Percentiles rank a stretch among this genome's conserved stretches.
phyloP scores from a whole-genome alignment of 2,888 invertebrate genomes.

The Ecliptopera silaceata region DNA sequence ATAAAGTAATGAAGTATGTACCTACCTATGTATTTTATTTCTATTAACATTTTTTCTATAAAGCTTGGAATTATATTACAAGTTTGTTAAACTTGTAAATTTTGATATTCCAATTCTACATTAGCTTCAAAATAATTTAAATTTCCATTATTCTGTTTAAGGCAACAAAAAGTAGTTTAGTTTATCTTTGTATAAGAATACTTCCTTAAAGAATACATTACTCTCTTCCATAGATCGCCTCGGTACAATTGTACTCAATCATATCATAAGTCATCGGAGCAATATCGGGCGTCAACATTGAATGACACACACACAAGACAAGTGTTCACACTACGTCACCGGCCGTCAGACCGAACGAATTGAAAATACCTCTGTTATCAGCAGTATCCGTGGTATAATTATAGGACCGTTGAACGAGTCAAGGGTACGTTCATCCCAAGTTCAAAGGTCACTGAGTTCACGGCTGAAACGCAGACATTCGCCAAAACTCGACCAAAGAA shows the following conservation, averaged over 20 bases:
- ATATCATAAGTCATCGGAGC: conserved; percentile 4
- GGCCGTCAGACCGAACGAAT: conserved; percentile 43
- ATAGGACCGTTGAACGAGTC: conserved; percentile 72
- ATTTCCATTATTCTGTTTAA: too few relatives aligned
- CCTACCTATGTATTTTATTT: too few relatives aligned
- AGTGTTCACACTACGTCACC: conserved; percentile 13
- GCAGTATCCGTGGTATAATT: conserved; percentile 57
- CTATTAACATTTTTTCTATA: too few relatives aligned
- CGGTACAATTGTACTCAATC: neutral
- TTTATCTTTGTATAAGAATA: too few relatives aligned
- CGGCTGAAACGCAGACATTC: conserved; percentile 42
- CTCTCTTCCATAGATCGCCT: too few relatives aligned
- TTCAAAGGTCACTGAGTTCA: conserved; percentile 78
- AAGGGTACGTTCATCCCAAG: conserved; percentile 79
- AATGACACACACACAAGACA: conserved; percentile 20
- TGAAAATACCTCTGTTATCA: conserved; percentile 64
- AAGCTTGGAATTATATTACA: too few relatives aligned
- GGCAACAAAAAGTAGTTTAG: too few relatives aligned
- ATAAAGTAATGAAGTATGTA: too few relatives aligned
- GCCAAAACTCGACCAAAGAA: conserved; percentile 39
- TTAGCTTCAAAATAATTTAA: too few relatives aligned
- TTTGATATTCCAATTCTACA: too few relatives aligned
- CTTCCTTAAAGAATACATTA: too few relatives aligned
- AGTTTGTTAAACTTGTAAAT: too few relatives aligned
- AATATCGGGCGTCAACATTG: conserved; percentile 9